These are phyloP conservation scores for Aphelenchoides besseyi DNA, from an alignment of 1,140 invertebrate species.

Conservation along the genomic window DNA sequence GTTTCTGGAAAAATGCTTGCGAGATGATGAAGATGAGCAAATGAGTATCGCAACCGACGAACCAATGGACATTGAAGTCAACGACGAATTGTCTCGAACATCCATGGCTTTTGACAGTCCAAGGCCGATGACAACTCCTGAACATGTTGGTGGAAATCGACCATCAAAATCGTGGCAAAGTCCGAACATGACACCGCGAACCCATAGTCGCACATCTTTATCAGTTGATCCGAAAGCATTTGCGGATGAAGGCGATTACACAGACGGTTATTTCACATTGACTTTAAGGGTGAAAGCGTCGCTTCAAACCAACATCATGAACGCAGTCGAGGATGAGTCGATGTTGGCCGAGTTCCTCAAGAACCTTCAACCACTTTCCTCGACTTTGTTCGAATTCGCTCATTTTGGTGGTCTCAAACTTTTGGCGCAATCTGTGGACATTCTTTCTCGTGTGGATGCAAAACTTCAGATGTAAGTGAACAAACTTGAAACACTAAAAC, in stretches of 20 bases:
- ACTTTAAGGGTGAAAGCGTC: constrained; percentile 13
- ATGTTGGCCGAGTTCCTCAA: constrained; percentile 26
- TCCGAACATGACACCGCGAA: background rate
- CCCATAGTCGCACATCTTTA: background rate
- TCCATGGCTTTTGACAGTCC: constrained; percentile 1
- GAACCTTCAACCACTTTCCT: constrained; percentile 17
- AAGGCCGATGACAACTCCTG: background rate
- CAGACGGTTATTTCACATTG: constrained; percentile 29
- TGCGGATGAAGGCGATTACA: constrained; percentile 23
- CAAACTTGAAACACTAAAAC: background rate
- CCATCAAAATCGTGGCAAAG: background rate
- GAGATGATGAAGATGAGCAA: constrained; percentile 19
- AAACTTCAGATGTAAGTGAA: constrained; percentile 16
- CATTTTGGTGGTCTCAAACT: constrained; percentile 22
- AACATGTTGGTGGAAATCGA: background rate
- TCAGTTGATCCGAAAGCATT: constrained; percentile 12
- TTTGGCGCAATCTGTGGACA: constrained; percentile 22
- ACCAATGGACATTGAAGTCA: constrained; percentile 14
- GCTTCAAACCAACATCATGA: constrained; percentile 16
- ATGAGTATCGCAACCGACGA: background rate
- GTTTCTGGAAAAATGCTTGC: constrained; percentile 24
- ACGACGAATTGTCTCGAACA: background rate
- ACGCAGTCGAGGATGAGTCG: constrained; percentile 21
- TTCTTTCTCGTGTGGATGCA: constrained; percentile 3
- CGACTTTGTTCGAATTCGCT: constrained; percentile 35